Conservation (phyloP, 2,797 vertebrate genomes). For the Cetoscarus ocellatus region DNA sequence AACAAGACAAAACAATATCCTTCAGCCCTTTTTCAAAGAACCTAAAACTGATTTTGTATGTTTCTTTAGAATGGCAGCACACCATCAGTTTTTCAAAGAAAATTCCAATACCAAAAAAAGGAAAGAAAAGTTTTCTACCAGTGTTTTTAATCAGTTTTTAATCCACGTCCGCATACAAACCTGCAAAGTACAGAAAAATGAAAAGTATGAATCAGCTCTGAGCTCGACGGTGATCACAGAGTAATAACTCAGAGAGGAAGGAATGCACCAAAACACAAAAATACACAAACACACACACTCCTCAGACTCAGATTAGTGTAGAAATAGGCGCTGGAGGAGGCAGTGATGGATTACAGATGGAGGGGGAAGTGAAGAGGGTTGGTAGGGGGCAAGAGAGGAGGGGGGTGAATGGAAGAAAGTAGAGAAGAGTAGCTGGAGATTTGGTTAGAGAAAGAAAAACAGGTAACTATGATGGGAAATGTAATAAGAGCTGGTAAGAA, state of each 20-base stretch:
- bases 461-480: not conserved
- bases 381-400: conserved; percentile 9
- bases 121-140: conserved; percentile 5
- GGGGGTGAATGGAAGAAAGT: not conserved
- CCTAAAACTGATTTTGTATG: too few relatives aligned
- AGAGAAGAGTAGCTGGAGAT: not conserved
- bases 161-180: conserved; percentile 14
- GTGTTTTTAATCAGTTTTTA: not conserved
- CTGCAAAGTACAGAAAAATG: conserved; percentile 17
- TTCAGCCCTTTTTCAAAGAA: too few relatives aligned
- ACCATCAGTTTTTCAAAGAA: not conserved
- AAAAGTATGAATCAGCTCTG: conserved; percentile 20
- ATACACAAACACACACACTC: conserved; percentile 18
- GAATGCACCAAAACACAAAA: conserved; percentile 5
- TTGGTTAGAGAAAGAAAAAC: not conserved
- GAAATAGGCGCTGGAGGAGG: conserved; percentile 29
- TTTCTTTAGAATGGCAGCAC: too few relatives aligned
- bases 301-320: conserved; percentile 19
- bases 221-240: conserved; percentile 58
- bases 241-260: conserved; percentile 61
- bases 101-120: not conserved
- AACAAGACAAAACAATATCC: too few relatives aligned
- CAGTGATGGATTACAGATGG: conserved; percentile 59
- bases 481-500: too few relatives aligned
- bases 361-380: conserved; percentile 36